Percentiles rank a stretch among this genome's conserved stretches.
Evolutionary conservation across 2,888 invertebrate genomes (phyloP).

Genomic region (Periphyllus acericola): DNA sequence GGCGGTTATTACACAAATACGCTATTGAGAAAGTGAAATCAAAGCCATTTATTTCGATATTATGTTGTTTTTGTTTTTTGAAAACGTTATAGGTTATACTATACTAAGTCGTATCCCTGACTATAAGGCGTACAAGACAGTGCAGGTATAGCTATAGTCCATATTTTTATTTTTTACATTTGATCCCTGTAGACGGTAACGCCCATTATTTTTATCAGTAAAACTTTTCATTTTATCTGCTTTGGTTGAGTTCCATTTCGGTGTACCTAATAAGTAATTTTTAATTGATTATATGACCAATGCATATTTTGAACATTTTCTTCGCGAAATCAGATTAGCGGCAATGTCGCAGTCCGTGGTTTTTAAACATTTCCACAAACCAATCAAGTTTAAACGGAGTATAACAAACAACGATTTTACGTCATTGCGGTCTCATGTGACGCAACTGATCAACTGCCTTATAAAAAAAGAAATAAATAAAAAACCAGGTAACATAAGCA

Average conservation of each 20-base stretch:
- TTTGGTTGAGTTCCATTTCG: not conserved
- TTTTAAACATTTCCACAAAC: no score
- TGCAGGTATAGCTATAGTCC: not conserved
- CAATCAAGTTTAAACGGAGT: not conserved
- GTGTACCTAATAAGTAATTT: not conserved
- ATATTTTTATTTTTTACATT: not conserved
- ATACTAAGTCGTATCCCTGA: not conserved
- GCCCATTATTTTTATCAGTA: not conserved
- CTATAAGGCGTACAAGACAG: not conserved
- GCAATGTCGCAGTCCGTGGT: not conserved
- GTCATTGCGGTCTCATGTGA: constrained; percentile 26
- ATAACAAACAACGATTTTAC: constrained; percentile 26
- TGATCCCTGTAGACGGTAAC: not conserved
- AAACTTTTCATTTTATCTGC: not conserved
- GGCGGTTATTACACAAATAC: not conserved
- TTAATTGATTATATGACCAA: not conserved
- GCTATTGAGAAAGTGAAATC: not conserved
- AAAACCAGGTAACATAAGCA: no score
- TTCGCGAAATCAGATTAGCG: not conserved
- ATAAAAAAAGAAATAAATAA: not conserved
- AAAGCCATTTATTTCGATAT: not conserved
- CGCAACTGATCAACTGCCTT: not conserved
- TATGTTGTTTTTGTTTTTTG: not conserved
- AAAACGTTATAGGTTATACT: no score
- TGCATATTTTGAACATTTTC: not conserved